These are phyloP conservation scores for Thoracochromis brauschi DNA, from an alignment of 2,113 vertebrate species.

Conservation along the genomic window DNA sequence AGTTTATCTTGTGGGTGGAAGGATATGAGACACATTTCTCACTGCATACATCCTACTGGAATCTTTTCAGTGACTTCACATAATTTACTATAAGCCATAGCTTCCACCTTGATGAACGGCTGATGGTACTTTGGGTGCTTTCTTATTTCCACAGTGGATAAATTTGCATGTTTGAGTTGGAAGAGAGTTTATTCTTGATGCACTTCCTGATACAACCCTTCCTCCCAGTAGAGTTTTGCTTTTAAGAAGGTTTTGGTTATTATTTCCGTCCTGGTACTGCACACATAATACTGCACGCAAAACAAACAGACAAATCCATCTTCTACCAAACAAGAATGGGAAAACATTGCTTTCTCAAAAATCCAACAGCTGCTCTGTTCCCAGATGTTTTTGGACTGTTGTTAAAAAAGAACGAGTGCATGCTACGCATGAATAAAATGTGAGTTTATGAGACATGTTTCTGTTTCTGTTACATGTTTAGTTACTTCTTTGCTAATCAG, in stretches of 20 bases:
- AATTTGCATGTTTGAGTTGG: not conserved
- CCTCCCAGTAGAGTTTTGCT: not conserved
- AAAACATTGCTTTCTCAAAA: not conserved
- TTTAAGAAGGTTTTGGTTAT: not conserved
- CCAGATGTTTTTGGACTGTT: fast-evolving
- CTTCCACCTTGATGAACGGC: not conserved
- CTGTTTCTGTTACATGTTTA: not conserved
- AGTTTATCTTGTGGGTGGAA: not conserved
- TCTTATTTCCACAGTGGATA: not conserved
- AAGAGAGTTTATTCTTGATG: not conserved
- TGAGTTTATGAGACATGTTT: not conserved
- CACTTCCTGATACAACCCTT: not conserved
- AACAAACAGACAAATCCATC: not conserved
- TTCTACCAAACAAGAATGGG: not conserved
- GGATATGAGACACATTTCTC: not conserved
- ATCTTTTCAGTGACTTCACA: not conserved
- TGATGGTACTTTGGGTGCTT: not conserved
- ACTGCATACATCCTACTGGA: fast-evolving
- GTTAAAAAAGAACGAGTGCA: not conserved
- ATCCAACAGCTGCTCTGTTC: not conserved
- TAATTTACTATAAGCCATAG: not conserved
- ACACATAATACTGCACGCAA: fast-evolving
- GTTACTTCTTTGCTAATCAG: not conserved
- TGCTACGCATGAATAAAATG: not conserved
- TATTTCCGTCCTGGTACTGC: fast-evolving